A percentile compares a stretch with the other conserved stretches of the same genome.
phyloP scores from a whole-genome alignment of 2,888 invertebrate species.

The Chydorus sphaericus region DNA sequence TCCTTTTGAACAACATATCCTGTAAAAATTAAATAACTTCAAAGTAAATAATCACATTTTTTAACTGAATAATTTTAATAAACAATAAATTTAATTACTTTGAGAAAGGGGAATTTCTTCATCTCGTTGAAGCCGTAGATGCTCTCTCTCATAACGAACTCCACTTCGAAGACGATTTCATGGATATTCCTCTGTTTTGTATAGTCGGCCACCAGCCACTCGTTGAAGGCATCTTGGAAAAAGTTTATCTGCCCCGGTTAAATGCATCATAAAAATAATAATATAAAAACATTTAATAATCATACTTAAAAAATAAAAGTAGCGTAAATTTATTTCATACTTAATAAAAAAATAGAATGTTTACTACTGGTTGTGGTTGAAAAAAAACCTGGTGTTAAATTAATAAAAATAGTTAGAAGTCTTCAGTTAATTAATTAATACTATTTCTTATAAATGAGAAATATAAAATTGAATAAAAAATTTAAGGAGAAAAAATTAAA shows the following conservation, averaged over 20 bases:
- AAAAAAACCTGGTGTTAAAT: neutral
- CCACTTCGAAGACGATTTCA: slow-evolving; percentile 47
- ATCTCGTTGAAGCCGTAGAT: slow-evolving; percentile 81
- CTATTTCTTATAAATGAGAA: no score
- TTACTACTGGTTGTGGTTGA: neutral
- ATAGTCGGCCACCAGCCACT: slow-evolving; percentile 60
- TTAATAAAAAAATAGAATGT: no score
- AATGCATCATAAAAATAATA: neutral
- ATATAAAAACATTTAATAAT: no score
- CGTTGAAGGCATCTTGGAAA: slow-evolving; percentile 50
- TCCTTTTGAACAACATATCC: no score
- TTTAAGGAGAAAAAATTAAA: neutral
- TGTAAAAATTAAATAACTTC: no score
- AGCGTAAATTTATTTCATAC: no score
- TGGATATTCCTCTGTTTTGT: slow-evolving; percentile 27
- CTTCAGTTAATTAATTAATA: no score
- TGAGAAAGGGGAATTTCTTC: slow-evolving; percentile 58
- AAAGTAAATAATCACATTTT: no score
- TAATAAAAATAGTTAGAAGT: no score
- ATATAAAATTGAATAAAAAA: neutral
- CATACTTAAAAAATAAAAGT: no score
- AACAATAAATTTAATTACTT: slow-evolving; percentile 27
- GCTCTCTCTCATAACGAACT: slow-evolving; percentile 62
- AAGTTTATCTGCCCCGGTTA: slow-evolving; percentile 1
- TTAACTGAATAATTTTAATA: no score